phyloP scores from a whole-genome alignment of 92 coral and sea anemone species.

The Isaurus tuberculatus region DNA sequence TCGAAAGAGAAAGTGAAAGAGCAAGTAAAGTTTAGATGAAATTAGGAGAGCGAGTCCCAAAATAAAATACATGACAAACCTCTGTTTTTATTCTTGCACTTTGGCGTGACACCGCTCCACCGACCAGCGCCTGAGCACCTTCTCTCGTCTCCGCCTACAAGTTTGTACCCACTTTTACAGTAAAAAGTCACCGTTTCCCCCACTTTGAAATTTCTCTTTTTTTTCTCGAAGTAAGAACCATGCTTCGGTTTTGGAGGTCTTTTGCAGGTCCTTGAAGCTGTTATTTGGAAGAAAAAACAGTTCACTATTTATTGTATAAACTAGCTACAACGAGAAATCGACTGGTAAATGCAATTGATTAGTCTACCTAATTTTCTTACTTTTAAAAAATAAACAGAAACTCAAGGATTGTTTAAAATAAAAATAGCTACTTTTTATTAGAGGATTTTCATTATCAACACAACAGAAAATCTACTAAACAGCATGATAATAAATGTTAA shows the following conservation, averaged over 20 bases:
- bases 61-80: slow-evolving; percentile 27
- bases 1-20: background rate
- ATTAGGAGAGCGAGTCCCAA: background rate
- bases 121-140: slow-evolving; percentile 61
- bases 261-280: slow-evolving; percentile 34
- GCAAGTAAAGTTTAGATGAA: background rate
- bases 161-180: slow-evolving; percentile 63
- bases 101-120: slow-evolving; percentile 62
- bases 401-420: no score
- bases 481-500: no score
- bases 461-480: no score
- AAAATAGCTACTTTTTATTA: no score
- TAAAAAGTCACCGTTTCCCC: slow-evolving; percentile 60
- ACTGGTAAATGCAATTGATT: no score
- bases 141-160: slow-evolving; percentile 52
- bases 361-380: no score
- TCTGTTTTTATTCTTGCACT: slow-evolving; percentile 52
- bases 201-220: slow-evolving; percentile 14
- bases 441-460: no score
- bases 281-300: background rate
- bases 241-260: slow-evolving; percentile 42
- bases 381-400: no score
- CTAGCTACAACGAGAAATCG: no score
- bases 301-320: no score
- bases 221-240: slow-evolving; percentile 18